A percentile compares a stretch with the other conserved stretches of the same genome.
These are phyloP conservation scores for Drosophila virilis DNA, from an alignment of 1,140 invertebrate species.

Conservation along the genomic window DNA sequence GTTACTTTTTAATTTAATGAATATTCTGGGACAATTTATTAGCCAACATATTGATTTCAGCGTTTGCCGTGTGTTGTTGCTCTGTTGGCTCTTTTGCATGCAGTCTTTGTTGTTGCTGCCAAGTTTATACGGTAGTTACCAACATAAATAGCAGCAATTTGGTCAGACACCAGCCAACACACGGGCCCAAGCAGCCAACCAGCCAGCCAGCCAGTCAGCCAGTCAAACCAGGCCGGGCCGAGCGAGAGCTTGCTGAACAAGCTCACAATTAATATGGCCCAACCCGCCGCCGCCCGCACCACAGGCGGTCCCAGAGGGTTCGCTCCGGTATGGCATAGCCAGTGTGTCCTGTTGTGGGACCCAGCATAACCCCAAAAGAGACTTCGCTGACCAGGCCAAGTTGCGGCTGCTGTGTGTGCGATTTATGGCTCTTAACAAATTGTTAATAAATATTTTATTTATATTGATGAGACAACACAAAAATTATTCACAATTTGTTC, in stretches of 20 bases:
- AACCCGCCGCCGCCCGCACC: constrained; percentile 70
- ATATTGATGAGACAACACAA: constrained; percentile 79
- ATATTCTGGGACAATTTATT: constrained; percentile 84
- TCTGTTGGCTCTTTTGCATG: constrained; percentile 48
- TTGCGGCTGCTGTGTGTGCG: constrained; percentile 62
- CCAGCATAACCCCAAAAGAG: constrained; percentile 1
- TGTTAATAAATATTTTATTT: constrained; percentile 83
- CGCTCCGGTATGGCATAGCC: background rate
- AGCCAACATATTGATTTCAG: constrained; percentile 83
- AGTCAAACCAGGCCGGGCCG: background rate
- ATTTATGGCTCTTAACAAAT: constrained; percentile 81
- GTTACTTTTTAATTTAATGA: constrained; percentile 82
- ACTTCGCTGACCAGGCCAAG: constrained; percentile 12
- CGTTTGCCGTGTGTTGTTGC: constrained; percentile 67
- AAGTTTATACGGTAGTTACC: constrained; percentile 84
- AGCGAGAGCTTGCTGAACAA: constrained; percentile 61
- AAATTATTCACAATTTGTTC: constrained; percentile 76
- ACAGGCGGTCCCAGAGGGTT: constrained; percentile 62
- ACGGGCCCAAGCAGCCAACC: constrained; percentile 4
- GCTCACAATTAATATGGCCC: constrained; percentile 78
- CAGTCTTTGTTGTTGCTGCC: constrained; percentile 49
- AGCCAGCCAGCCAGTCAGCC: background rate
- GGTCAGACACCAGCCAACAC: constrained; percentile 78
- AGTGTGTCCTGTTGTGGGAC: constrained; percentile 50
- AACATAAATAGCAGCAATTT: constrained; percentile 84